Evolutionary conservation across 2,888 invertebrate species (phyloP).

Genomic region (Platynereis dumerilii): DNA sequence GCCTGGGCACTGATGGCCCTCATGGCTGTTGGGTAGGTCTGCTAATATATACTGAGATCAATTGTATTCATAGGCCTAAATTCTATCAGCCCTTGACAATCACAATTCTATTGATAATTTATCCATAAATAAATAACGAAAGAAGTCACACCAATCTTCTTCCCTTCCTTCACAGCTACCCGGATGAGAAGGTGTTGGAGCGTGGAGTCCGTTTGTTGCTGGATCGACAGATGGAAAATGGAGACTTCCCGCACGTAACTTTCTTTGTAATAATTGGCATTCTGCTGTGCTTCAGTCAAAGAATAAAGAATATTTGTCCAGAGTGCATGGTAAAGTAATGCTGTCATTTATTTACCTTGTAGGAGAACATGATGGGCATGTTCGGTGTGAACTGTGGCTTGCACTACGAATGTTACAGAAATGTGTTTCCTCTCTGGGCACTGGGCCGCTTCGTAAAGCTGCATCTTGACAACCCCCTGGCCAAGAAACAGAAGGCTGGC

Average conservation of each 20-base stretch:
- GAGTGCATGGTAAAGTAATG: too few relatives aligned
- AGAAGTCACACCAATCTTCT: too few relatives aligned
- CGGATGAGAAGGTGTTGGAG: conserved; percentile 45
- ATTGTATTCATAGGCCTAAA: too few relatives aligned
- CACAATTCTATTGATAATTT: too few relatives aligned
- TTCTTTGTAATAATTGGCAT: too few relatives aligned
- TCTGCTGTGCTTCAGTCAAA: too few relatives aligned
- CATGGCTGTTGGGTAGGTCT: conserved; percentile 51
- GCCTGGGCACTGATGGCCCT: conserved; percentile 53
- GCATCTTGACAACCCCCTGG: conserved; percentile 41
- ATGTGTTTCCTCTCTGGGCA: conserved; percentile 57
- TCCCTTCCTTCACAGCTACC: too few relatives aligned
- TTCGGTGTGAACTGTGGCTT: conserved; percentile 59
- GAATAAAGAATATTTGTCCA: too few relatives aligned
- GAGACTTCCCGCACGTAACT: conserved; percentile 57
- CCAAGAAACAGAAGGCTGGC: conserved; percentile 23
- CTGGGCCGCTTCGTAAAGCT: conserved; percentile 46
- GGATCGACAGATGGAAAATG: conserved; percentile 46
- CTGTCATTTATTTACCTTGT: conserved; percentile 14
- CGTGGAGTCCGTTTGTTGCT: conserved; percentile 46
- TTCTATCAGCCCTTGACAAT: too few relatives aligned
- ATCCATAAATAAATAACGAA: too few relatives aligned
- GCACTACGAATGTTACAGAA: conserved; percentile 52
- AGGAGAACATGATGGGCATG: conserved; percentile 54
- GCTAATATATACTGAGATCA: too few relatives aligned